These are phyloP conservation scores for Plumapathes pennacea DNA, from an alignment of 92 coral and sea anemone species.

Conservation along the genomic window DNA sequence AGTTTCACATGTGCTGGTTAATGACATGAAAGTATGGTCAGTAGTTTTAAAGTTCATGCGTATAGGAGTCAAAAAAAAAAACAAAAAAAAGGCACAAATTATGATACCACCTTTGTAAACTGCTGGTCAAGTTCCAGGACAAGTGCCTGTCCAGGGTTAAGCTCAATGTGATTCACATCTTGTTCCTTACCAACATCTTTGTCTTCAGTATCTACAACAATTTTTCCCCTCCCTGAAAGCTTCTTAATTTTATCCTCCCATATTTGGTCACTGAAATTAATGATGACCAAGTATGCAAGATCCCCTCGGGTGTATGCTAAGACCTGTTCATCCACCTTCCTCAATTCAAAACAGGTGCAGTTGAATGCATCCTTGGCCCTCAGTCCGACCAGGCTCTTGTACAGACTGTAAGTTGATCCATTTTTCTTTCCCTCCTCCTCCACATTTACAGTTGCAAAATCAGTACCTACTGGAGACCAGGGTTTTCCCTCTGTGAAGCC, in stretches of 20 bases:
- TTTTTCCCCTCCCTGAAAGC: conserved; percentile 58
- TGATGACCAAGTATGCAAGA: conserved; percentile 31
- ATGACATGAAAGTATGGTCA: too few relatives aligned
- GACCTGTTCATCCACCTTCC: conserved; percentile 44
- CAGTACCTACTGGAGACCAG: conserved; percentile 15
- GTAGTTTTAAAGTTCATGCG: too few relatives aligned
- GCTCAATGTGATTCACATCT: conserved; percentile 57
- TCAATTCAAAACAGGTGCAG: conserved; percentile 15
- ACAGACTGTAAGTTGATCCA: conserved; percentile 46
- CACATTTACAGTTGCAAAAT: conserved; percentile 32
- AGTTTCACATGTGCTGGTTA: too few relatives aligned
- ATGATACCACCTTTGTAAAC: too few relatives aligned
- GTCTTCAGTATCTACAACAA: conserved; percentile 46
- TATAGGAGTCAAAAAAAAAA: too few relatives aligned
- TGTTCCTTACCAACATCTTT: background rate
- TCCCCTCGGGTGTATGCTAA: conserved; percentile 50
- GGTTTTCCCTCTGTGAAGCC: conserved; percentile 15
- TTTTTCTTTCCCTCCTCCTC: conserved; percentile 13
- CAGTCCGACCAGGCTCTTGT: conserved; percentile 47
- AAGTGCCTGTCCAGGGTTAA: conserved; percentile 57
- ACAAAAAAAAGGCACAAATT: too few relatives aligned
- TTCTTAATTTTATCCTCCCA: conserved; percentile 52
- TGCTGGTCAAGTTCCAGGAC: too few relatives aligned
- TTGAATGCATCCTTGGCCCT: conserved; percentile 46
- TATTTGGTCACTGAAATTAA: conserved; percentile 43